phyloP scores from a whole-genome alignment of 2,113 vertebrate genomes.

The Oostethus manadensis region DNA sequence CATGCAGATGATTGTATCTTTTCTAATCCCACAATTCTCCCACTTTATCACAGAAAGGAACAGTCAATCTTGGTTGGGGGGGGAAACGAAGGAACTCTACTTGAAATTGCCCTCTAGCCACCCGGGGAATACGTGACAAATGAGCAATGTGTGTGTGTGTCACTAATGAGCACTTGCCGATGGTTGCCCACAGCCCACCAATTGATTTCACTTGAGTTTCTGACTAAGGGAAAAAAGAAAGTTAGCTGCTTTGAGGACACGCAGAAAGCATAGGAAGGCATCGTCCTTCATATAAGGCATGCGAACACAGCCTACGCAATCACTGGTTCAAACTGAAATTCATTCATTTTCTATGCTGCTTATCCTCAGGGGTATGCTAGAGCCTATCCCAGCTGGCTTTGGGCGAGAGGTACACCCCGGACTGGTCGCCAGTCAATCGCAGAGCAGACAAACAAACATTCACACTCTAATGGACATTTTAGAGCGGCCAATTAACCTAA shows the following conservation, averaged over 20 bases:
- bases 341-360: too few species aligned
- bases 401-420: too few species aligned
- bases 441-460: too few species aligned
- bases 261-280: constrained; percentile 33
- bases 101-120: constrained; percentile 56
- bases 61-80: constrained; percentile 34
- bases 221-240: constrained; percentile 34
- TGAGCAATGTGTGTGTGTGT: constrained; percentile 49
- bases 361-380: too few species aligned
- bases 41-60: not conserved
- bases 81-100: constrained; percentile 41
- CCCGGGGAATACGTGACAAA: constrained; percentile 68
- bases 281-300: too few species aligned
- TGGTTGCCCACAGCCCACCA: constrained; percentile 55
- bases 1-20: constrained; percentile 36
- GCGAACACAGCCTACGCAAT: too few species aligned
- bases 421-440: too few species aligned
- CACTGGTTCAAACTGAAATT: too few species aligned
- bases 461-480: too few species aligned
- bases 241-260: constrained; percentile 37
- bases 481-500: too few species aligned
- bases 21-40: constrained; percentile 2
- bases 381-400: too few species aligned
- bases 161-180: constrained; percentile 55
- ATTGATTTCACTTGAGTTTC: constrained; percentile 65